A percentile compares a stretch with the other conserved stretches of the same genome.
phyloP scores from a whole-genome alignment of 2,797 vertebrate genomes.

The Aplochiton taeniatus region DNA sequence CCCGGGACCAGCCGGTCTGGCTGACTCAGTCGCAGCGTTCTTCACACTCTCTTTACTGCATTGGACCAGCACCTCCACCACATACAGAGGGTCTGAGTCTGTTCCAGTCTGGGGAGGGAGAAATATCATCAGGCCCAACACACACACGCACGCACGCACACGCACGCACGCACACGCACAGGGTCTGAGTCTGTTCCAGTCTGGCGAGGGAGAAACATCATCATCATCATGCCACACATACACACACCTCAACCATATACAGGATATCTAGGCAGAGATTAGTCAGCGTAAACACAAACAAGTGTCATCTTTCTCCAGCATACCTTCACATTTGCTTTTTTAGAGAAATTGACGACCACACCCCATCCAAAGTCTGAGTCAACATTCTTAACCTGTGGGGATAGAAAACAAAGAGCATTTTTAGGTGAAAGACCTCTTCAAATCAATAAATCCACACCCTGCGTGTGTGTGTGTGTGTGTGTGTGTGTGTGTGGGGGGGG shows the following conservation, averaged over 20 bases:
- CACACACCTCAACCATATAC: background rate
- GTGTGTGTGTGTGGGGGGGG: background rate
- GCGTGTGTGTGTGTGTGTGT: background rate
- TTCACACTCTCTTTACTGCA: constrained; percentile 95
- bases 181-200: no score
- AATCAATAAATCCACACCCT: background rate
- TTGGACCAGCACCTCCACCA: constrained; percentile 91
- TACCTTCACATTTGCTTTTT: constrained; percentile 96
- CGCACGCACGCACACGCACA: no score
- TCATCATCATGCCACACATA: constrained; percentile 15
- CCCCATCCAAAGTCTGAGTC: constrained; percentile 96
- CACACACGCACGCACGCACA: constrained; percentile 6
- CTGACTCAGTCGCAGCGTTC: constrained; percentile 89
- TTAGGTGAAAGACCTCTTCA: background rate
- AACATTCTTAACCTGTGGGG: constrained; percentile 88
- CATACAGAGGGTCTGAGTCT: constrained; percentile 87
- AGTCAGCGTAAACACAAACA: background rate
- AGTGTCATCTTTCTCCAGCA: background rate
- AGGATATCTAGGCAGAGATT: no score
- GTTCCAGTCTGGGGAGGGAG: constrained; percentile 76
- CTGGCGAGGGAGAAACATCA: background rate
- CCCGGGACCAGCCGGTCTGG: constrained; percentile 84
- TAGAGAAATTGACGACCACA: constrained; percentile 93
- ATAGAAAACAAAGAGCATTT: background rate
- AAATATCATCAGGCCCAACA: no score